These are phyloP conservation scores for Nannoperca australis DNA, from an alignment of 2,797 vertebrate genomes.

Conservation along the genomic window DNA sequence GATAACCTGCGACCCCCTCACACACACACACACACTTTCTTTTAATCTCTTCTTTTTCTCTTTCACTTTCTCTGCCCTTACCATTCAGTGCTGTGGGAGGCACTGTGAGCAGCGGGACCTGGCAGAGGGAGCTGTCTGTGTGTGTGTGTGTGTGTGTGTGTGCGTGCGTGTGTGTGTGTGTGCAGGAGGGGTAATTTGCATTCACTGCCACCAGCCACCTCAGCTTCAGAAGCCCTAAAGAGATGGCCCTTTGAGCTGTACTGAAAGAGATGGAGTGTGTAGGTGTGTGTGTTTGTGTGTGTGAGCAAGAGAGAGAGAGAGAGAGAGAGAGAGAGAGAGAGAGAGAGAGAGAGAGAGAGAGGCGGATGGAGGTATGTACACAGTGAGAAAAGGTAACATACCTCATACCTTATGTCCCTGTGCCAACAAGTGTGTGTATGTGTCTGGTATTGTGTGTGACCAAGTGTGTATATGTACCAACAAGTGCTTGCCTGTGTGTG, in stretches of 20 bases:
- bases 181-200: constrained; percentile 77
- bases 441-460: background rate
- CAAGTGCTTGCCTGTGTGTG: constrained; percentile 11
- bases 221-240: constrained; percentile 83
- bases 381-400: constrained; percentile 34
- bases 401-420: constrained; percentile 1
- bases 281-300: constrained; percentile 32
- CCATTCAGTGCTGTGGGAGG: constrained; percentile 62
- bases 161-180: constrained; percentile 30
- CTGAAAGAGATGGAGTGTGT: constrained; percentile 69
- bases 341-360: constrained; percentile 36
- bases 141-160: constrained; percentile 18
- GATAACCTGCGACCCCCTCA: constrained; percentile 50
- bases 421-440: constrained; percentile 16
- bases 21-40: background rate
- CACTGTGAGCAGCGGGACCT: constrained; percentile 57
- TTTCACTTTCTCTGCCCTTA: constrained; percentile 33
- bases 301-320: constrained; percentile 18
- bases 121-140: constrained; percentile 48
- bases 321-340: constrained; percentile 40
- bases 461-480: background rate
- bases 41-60: constrained; percentile 41
- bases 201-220: constrained; percentile 81
- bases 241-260: constrained; percentile 82
- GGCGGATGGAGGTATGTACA: constrained; percentile 51